Conservation (phyloP, 2,797 vertebrate genomes). For the Lutjanus campechanus region DNA sequence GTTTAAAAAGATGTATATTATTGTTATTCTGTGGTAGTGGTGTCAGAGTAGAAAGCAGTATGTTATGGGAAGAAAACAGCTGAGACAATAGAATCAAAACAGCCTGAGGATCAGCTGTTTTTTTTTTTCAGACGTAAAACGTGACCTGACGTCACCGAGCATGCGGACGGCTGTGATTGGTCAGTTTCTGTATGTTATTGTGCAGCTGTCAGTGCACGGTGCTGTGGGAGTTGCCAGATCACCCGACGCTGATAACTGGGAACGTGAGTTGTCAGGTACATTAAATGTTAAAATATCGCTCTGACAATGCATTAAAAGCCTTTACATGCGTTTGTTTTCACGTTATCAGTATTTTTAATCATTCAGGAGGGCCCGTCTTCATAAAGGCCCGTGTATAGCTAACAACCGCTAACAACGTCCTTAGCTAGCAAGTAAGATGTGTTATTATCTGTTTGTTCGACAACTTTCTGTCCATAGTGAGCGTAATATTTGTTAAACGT, state of each 20-base stretch:
- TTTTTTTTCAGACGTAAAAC: conserved; percentile 15
- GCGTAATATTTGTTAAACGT: neutral
- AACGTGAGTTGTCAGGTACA: conserved; percentile 13
- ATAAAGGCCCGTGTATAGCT: neutral
- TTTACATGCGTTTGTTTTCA: neutral
- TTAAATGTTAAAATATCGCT: neutral
- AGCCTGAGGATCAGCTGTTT: conserved; percentile 12
- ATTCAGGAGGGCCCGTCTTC: neutral
- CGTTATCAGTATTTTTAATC: neutral
- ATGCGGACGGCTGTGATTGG: conserved; percentile 60
- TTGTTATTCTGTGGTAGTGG: too few relatives aligned
- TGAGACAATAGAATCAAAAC: neutral
- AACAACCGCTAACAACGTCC: neutral
- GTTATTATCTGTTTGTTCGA: neutral
- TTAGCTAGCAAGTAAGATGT: neutral
- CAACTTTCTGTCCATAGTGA: neutral
- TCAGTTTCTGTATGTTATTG: conserved; percentile 30
- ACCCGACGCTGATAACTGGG: neutral
- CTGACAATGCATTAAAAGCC: neutral
- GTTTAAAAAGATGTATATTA: neutral
- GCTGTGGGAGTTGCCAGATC: conserved; percentile 44
- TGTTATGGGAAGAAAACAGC: neutral
- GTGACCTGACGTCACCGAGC: conserved; percentile 26
- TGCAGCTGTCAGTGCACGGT: conserved; percentile 9
- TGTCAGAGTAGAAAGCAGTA: too few relatives aligned